These are phyloP conservation scores for Bovichtus variegatus DNA, from an alignment of 2,797 vertebrate genomes.

Conservation along the genomic window DNA sequence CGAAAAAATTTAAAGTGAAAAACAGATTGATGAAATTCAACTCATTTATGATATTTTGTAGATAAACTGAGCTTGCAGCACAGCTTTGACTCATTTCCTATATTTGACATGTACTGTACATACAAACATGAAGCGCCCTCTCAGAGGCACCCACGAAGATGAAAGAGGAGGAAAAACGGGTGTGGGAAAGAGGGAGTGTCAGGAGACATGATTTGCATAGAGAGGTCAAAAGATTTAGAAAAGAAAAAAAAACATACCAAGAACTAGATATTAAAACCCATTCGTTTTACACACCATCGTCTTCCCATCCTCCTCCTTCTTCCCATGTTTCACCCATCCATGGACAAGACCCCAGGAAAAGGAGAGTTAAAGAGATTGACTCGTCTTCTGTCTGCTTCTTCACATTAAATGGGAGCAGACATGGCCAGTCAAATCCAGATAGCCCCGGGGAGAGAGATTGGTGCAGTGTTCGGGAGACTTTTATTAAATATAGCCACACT, in stretches of 20 bases:
- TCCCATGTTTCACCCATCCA: conserved; percentile 28
- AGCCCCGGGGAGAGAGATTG: conserved; percentile 70
- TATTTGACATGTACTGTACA: not conserved
- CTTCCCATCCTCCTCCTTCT: conserved; percentile 13
- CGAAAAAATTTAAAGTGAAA: not conserved
- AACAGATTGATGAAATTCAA: not conserved
- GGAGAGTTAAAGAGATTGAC: conserved; percentile 61
- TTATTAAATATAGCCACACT: conserved; percentile 79
- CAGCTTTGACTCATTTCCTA: conserved; percentile 1
- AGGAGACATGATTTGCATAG: conserved; percentile 9
- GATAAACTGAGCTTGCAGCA: not conserved
- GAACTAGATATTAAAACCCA: conserved; percentile 29
- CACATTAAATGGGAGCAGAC: conserved; percentile 77
- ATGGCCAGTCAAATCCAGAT: conserved; percentile 76
- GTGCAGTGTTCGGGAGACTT: conserved; percentile 74
- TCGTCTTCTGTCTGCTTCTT: conserved; percentile 74
- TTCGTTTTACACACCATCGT: conserved; percentile 31
- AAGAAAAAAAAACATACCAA: conserved; percentile 22
- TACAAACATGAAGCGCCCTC: not conserved
- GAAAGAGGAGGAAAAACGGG: not conserved
- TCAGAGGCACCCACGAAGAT: not conserved
- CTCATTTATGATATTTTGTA: not conserved
- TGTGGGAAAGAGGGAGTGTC: not conserved
- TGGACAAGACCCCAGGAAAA: conserved; percentile 46
- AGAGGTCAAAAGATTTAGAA: not conserved